These are phyloP conservation scores for Teleopsis dalmanni DNA, from an alignment of 1,140 invertebrate genomes.

Conservation along the genomic window DNA sequence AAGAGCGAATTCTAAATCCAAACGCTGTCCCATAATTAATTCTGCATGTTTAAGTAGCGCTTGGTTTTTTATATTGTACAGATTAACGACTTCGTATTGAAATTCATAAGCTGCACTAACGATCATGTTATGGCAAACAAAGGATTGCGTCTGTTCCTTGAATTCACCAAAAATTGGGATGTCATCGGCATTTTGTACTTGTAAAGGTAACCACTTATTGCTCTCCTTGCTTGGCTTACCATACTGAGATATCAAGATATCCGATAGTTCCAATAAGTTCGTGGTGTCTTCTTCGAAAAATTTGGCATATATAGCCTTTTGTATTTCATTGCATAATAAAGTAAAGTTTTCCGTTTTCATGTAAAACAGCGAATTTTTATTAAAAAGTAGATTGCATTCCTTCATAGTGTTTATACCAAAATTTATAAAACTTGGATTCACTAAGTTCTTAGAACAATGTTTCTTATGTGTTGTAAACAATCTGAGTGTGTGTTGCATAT, in stretches of 20 bases:
- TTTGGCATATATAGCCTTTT: constrained; percentile 19
- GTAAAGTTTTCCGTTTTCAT: constrained; percentile 22
- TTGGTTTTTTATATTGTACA: constrained; percentile 21
- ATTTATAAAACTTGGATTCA: constrained; percentile 9
- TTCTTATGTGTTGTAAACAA: constrained; percentile 11
- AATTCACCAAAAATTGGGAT: constrained; percentile 18
- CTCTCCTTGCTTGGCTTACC: constrained; percentile 23
- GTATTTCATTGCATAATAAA: constrained; percentile 23
- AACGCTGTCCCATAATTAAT: constrained; percentile 23
- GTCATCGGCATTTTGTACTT: constrained; percentile 15
- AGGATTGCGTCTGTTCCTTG: constrained; percentile 17
- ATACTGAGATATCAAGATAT: constrained; percentile 25
- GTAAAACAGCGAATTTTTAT: constrained; percentile 3
- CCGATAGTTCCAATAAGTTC: constrained; percentile 9
- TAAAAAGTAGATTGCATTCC: constrained; percentile 21
- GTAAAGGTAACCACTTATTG: constrained; percentile 26
- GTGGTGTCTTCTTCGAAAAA: constrained; percentile 19
- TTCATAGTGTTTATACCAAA: constrained; percentile 25
- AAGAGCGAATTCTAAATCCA: constrained; percentile 32
- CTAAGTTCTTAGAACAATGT: constrained; percentile 10
- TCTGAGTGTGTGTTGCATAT: constrained; percentile 18
- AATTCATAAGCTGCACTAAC: constrained; percentile 34
- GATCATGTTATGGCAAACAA: constrained; percentile 33
- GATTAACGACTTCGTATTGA: constrained; percentile 14
- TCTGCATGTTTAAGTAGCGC: constrained; percentile 21